Percentiles rank a stretch among this genome's conserved stretches.
phyloP scores from a whole-genome alignment of 2,113 vertebrate species.

The Rhynchomys soricoides region DNA sequence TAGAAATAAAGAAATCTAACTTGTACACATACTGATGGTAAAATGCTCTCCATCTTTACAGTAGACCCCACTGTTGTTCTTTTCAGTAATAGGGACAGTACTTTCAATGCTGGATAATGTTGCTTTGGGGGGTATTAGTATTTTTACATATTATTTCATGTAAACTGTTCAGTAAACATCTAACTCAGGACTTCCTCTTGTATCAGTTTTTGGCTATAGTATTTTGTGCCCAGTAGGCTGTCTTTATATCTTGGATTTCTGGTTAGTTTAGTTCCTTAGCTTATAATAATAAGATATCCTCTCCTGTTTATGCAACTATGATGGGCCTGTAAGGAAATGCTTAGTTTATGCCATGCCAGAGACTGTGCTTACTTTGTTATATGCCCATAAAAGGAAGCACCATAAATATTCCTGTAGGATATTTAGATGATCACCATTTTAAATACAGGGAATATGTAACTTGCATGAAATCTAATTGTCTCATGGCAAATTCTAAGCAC shows the following conservation, averaged over 20 bases:
- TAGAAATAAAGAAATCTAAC: neutral
- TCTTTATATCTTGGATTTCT: neutral
- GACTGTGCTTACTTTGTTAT: neutral
- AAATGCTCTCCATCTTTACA: neutral
- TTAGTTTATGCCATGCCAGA: neutral
- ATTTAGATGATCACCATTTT: constrained; percentile 31
- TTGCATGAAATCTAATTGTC: constrained; percentile 1
- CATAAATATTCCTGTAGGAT: neutral
- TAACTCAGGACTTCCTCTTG: neutral
- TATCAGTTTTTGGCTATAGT: neutral
- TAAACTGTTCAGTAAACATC: neutral
- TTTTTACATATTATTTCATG: neutral
- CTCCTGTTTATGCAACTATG: neutral
- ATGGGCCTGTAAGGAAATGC: neutral
- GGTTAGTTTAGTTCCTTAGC: constrained; percentile 2
- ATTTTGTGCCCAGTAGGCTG: neutral
- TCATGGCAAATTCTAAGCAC: constrained; percentile 9
- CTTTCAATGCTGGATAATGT: neutral
- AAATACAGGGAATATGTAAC: constrained; percentile 23
- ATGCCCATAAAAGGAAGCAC: neutral
- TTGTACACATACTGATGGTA: neutral
- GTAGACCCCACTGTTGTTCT: neutral
- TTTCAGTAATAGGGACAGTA: neutral
- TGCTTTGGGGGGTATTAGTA: constrained; percentile 2
- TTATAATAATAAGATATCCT: neutral